These are phyloP conservation scores for Alentia gelatinosa DNA, from an alignment of 2,888 invertebrate species.

Conservation along the genomic window DNA sequence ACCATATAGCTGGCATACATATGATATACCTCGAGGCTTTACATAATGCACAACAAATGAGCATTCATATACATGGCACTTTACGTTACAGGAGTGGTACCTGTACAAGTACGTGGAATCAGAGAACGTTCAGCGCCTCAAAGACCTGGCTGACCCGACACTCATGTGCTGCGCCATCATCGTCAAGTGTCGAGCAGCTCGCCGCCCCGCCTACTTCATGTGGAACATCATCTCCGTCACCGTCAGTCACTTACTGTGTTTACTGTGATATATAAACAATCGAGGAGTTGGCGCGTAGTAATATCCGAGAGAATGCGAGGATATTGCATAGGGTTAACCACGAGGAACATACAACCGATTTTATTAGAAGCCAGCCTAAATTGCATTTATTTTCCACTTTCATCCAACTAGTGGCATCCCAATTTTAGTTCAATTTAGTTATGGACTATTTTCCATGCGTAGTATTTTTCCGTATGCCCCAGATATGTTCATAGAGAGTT, in stretches of 20 bases:
- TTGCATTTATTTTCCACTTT: neutral
- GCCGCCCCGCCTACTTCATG: slow-evolving; percentile 78
- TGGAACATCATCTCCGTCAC: slow-evolving; percentile 80
- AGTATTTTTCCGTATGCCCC: too few species aligned
- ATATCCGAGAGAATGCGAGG: too few species aligned
- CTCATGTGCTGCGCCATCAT: slow-evolving; percentile 76
- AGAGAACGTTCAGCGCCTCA: slow-evolving; percentile 75
- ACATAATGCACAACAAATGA: too few species aligned
- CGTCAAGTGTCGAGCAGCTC: slow-evolving; percentile 78
- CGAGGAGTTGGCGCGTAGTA: neutral
- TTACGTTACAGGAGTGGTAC: slow-evolving; percentile 68
- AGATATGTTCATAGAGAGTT: too few species aligned
- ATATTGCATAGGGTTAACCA: too few species aligned
- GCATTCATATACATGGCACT: too few species aligned
- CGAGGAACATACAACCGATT: neutral
- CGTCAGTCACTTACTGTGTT: slow-evolving; percentile 67
- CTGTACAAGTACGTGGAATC: slow-evolving; percentile 77
- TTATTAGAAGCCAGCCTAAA: neutral
- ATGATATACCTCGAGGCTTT: too few species aligned
- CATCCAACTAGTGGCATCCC: neutral
- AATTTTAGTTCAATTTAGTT: too few species aligned
- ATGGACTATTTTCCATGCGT: too few species aligned
- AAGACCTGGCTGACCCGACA: slow-evolving; percentile 75
- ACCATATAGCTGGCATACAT: too few species aligned
- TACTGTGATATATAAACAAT: neutral